A percentile compares a stretch with the other conserved stretches of the same genome.
phyloP scores from a whole-genome alignment of 2,797 vertebrate species.

The Muraenolepis orangiensis region DNA sequence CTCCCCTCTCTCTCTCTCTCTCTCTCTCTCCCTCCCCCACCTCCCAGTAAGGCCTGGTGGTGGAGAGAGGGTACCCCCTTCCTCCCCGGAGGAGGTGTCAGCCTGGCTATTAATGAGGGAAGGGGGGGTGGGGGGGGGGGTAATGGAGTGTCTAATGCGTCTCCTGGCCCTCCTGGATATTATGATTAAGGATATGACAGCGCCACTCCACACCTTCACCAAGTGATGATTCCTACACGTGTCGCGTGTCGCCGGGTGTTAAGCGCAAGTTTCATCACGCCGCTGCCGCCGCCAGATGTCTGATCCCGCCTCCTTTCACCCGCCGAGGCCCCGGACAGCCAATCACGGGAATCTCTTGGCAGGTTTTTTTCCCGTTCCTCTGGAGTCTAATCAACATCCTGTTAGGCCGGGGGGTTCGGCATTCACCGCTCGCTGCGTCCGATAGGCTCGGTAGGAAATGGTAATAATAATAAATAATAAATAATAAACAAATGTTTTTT shows the following conservation, averaged over 20 bases:
- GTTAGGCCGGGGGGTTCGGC: slow-evolving; percentile 23
- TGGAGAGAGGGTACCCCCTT: too few relatives aligned
- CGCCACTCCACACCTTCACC: slow-evolving; percentile 66
- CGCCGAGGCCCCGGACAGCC: neutral
- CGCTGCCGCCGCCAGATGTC: slow-evolving; percentile 62
- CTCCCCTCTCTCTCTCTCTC: too few relatives aligned
- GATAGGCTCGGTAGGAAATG: too few relatives aligned
- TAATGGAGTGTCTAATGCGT: slow-evolving; percentile 68
- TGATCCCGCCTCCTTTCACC: slow-evolving; percentile 26
- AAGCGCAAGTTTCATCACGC: slow-evolving; percentile 68
- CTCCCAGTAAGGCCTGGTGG: too few relatives aligned
- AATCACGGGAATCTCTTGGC: neutral
- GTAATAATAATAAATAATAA: too few relatives aligned
- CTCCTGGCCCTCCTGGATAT: slow-evolving; percentile 54
- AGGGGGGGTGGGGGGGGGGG: too few relatives aligned
- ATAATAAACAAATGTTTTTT: too few relatives aligned
- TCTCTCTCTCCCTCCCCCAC: too few relatives aligned
- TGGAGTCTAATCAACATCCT: neutral
- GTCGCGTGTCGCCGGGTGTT: slow-evolving; percentile 67
- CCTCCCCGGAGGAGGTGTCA: neutral
- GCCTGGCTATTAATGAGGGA: slow-evolving; percentile 51
- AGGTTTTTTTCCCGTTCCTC: neutral
- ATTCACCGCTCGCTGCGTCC: slow-evolving; percentile 2
- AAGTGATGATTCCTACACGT: slow-evolving; percentile 67
- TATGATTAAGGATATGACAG: slow-evolving; percentile 72